Percentiles rank a stretch among this genome's conserved stretches.
Evolutionary conservation across 2,113 vertebrate genomes (phyloP).

Genomic region (Melospiza melodia): DNA sequence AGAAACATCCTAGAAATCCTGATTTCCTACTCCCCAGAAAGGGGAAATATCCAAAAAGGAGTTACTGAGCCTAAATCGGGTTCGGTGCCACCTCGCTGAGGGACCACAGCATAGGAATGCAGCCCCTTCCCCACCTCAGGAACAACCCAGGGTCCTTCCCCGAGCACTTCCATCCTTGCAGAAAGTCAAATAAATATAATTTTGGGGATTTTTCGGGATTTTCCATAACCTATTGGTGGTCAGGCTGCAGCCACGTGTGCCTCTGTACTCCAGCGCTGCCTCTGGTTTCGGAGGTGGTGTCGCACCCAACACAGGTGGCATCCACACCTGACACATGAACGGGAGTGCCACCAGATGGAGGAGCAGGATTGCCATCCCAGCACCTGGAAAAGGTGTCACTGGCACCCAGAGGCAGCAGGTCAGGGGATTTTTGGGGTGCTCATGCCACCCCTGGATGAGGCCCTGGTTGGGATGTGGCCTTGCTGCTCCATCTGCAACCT

Average conservation of each 20-base stretch:
- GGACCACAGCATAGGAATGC: fast-evolving
- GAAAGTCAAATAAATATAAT: background rate
- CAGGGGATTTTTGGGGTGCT: background rate
- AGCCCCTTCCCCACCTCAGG: background rate
- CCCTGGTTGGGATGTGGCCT: fast-evolving
- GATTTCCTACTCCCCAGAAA: fast-evolving
- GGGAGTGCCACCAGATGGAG: background rate
- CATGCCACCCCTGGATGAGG: background rate
- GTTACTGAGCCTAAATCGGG: background rate
- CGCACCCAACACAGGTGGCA: fast-evolving
- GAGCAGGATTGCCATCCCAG: fast-evolving
- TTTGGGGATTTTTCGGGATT: fast-evolving
- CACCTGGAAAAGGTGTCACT: background rate
- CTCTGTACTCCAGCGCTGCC: background rate
- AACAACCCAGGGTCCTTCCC: background rate
- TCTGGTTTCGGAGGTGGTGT: background rate
- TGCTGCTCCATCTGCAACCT: background rate
- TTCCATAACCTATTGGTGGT: fast-evolving
- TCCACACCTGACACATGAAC: fast-evolving
- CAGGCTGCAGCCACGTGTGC: background rate
- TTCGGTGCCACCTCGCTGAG: no score
- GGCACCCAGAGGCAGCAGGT: background rate
- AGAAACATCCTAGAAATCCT: fast-evolving
- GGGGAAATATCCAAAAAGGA: fast-evolving
- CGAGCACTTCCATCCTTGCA: fast-evolving